Percentiles rank a stretch among this genome's conserved stretches.
phyloP scores from a whole-genome alignment of 2,797 vertebrate species.

The Labroides dimidiatus region DNA sequence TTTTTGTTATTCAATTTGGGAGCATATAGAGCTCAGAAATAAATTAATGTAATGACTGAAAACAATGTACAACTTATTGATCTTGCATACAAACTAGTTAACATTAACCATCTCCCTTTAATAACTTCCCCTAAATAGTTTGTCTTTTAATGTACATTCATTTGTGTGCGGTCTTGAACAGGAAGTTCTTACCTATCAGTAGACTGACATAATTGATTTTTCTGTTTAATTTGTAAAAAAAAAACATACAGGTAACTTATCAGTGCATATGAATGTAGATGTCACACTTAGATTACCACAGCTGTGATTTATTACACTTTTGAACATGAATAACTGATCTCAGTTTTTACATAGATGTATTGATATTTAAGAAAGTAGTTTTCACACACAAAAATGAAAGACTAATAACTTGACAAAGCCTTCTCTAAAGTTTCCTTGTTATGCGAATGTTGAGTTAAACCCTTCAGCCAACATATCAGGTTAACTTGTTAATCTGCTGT shows the following conservation, averaged over 20 bases:
- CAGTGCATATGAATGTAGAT: too few species aligned
- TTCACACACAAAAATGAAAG: constrained; percentile 2
- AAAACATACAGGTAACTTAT: too few species aligned
- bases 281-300: too few species aligned
- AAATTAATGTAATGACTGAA: too few species aligned
- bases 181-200: background rate
- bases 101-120: background rate
- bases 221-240: too few species aligned
- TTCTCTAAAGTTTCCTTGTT: constrained; percentile 65
- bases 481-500: constrained; percentile 79
- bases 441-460: constrained; percentile 60
- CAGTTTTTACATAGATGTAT: background rate
- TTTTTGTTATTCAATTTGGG: background rate
- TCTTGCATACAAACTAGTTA: background rate
- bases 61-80: too few species aligned
- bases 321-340: background rate
- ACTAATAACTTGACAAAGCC: constrained; percentile 39
- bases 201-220: background rate
- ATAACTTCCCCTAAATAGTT: background rate
- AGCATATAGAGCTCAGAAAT: background rate
- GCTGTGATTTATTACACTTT: background rate
- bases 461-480: constrained; percentile 51
- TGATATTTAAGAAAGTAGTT: background rate
- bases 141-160: too few species aligned
- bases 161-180: too few species aligned